Evolutionary conservation across 2,888 invertebrate genomes (phyloP), one percentile per base, ranked within the genome.

Genomic region (Tyria jacobaeae): DNA sequence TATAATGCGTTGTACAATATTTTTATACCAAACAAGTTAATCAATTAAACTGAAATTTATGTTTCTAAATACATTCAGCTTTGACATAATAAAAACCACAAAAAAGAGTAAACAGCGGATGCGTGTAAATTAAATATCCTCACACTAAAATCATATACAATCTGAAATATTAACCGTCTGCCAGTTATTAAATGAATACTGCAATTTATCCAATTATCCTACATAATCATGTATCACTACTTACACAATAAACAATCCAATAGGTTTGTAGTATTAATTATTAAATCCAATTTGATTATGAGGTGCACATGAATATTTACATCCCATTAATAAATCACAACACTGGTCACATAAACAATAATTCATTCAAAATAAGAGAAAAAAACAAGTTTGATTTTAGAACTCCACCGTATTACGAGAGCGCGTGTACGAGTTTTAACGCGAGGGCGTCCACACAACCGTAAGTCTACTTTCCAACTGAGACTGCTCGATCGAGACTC

Each of bases 381-480:
- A 71, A 71, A 61, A 60, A 80, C 70, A 77, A 79, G 77, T 85
- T 84, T 80, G 69, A 81, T 78, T 82, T 79, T 81, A 71, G 76
- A 85, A 78, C 77, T 78, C 68, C 80, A 84, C 83, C 80, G 82
- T 82, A 73, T 85, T 81, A 77, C 78, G 81, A 78, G 66, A 74
- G 80, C 83, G 87, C 86, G 86, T 78, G 78, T 80, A 76, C 74
- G 76, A 74, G 69, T 70, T 76, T 68, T 57, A 71, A 76, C 74
- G 78, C 80, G 81, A 79, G 70, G 75, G 83, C 92, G 93, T 90
- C 90, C 85, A 86, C 80, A 80, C 85, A 68, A 80, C 79, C 79
- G 83, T 83, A 83, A 83, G 87, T 86, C 87, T 87, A 90, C 90
- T 91, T 92, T 92, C 92, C 86, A 91, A 93, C 93, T 93, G 91